Evolutionary conservation across 2,888 invertebrate genomes (phyloP), one percentile per base, ranked within the genome.

Genomic region (Tetranychus piercei): DNA sequence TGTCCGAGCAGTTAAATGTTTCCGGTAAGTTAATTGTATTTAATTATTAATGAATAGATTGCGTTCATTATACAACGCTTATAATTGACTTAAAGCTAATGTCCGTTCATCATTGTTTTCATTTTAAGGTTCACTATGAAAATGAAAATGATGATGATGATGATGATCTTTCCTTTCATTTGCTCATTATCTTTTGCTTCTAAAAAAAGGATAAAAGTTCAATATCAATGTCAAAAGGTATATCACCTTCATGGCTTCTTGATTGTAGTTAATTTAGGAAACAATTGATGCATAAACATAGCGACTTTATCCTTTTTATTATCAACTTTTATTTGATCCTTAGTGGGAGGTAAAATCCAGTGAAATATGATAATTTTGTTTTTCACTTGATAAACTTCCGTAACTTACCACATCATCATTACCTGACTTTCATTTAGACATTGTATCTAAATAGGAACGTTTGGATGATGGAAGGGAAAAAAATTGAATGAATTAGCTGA

Each of bases 221-320:
- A 55, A 55, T 55, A 55, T 55, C 55, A 55, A 55, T 55, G 55
- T 55, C 55, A 55, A 55, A 15, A 55, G 55, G 55, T 55, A 55
- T 55, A 55, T 55, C 55, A 55, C 55, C 55, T 55, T 55, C 55
- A 55, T 55, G 55, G 55, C 6, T 15, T 55, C 15, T 55, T 55
- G 55, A 55, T 55, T 55, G 55, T 55, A 55, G 55, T 55, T 55
- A 55, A 55, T 55, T 55, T 55, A 55, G 55, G 55, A 55, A 55
- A 55, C 55, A 55, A 55, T 15, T 55, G 55, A 55, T 55, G 55
- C 55, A 55, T 55, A 55, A 55, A 55, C 15, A 15, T 55, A 55
- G 55, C 15, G 9, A 55, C 55, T 55, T 55, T 55, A 55, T 55
- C 55, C 55, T 55, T 55, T 55, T 55, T 55, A 15, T 15, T 55